Base-by-base conservation (phyloP, 2,888 invertebrate species). In the Ametastegia equiseti region DNA sequence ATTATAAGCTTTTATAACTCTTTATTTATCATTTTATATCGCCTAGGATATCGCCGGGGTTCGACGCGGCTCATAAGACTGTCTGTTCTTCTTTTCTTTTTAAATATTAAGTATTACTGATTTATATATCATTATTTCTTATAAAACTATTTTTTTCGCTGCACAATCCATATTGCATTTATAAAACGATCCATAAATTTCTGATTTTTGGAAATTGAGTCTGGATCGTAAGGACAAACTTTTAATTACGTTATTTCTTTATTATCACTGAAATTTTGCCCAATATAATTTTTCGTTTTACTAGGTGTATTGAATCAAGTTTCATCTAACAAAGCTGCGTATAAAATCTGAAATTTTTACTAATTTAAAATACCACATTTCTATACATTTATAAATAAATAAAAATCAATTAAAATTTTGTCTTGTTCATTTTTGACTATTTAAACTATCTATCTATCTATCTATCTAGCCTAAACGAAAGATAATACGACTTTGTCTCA, bases 1-100 rank as follows among this genome's bases (percentile, higher is more conserved):
- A 88, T 88, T 87, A 82, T 63, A 54, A 19, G 54, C 4, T 39
- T 60, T 78, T 54, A 36, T 54, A 81, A 75, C 54, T 42, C 42
- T 9, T 42, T 45, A 27, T 45, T 71, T 45, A 45, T 45, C 13
- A 30, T 45, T 71, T 71, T 71, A 47, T 45, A 45, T 30, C 6
- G 27, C 30, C 11, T 36, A 75, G 54, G 36, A 75, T 33, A 54
- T 27, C 7, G 11, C 73, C 54, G 50, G 15, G 50, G n/a, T 30
- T 13, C 45, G 23, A 54, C 36, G 36, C 73, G 54, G 54, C 6
- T 33, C 50, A 36, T 50, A 50, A 75, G 73, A 75, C 73, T 75
- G 73, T 50, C 73, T 75, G 50, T 45, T n/a, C 33, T 42, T 54
- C 19, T 23, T 9, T 54, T 54, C 19, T 23, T 54, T 19, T 23